Evolutionary conservation across 1,140 invertebrate genomes (phyloP).

Genomic region (Drosophila nannoptera): DNA sequence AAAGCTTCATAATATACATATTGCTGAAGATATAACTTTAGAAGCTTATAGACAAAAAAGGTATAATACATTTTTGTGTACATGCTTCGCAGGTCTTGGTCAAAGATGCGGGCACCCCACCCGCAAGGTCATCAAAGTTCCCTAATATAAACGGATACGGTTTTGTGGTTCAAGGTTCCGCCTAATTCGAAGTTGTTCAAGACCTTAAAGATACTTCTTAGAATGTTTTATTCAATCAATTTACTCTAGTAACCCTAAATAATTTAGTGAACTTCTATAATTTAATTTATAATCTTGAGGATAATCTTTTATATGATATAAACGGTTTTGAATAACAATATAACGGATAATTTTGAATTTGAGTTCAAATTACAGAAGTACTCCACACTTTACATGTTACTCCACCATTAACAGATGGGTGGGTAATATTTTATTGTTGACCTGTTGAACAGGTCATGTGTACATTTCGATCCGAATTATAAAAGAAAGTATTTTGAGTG

Average conservation of each 20-base stretch:
- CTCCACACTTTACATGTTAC: constrained; percentile 23
- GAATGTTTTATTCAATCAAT: neutral
- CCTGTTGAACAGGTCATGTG: neutral
- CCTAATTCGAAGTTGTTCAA: too few relatives aligned
- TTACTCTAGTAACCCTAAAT: neutral
- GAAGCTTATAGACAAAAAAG: too few relatives aligned
- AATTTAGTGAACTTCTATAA: neutral
- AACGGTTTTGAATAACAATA: too few relatives aligned
- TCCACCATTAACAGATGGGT: neutral
- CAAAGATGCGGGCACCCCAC: constrained; percentile 24
- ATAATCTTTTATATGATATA: too few relatives aligned
- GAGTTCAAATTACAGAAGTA: constrained; percentile 2
- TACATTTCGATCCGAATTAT: neutral
- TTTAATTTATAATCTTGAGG: neutral
- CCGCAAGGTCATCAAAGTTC: constrained; percentile 3
- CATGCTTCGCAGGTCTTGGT: too few relatives aligned
- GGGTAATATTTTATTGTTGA: too few relatives aligned
- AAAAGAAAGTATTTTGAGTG: too few relatives aligned
- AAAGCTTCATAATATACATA: constrained; percentile 38
- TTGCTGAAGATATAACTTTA: too few relatives aligned
- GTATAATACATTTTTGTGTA: neutral
- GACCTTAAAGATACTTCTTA: too few relatives aligned
- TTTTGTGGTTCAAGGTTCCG: neutral
- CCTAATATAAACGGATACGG: neutral
- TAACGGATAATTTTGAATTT: neutral